These are phyloP conservation scores for Drosophila nr. medialis DNA, from an alignment of 2,888 invertebrate species.

Conservation along the genomic window DNA sequence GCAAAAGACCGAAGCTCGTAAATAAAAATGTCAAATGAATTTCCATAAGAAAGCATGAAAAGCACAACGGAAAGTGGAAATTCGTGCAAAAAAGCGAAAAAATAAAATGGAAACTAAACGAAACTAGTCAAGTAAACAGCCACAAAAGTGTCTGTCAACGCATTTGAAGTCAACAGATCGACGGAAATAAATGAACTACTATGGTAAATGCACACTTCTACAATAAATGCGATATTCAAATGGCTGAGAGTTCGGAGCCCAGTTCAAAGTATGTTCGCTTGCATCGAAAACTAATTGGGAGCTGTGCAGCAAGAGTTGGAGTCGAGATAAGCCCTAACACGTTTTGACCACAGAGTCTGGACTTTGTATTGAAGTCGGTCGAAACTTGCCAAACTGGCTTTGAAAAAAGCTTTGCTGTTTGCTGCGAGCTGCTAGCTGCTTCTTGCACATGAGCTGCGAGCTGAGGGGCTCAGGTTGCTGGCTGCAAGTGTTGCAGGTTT, in stretches of 20 bases:
- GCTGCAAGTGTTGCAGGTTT: constrained; percentile 73
- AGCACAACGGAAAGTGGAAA: constrained; percentile 57
- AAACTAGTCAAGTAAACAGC: constrained; percentile 35
- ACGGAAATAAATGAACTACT: constrained; percentile 56
- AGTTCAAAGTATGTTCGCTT: constrained; percentile 41
- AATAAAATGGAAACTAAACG: constrained; percentile 27
- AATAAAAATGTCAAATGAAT: constrained; percentile 75
- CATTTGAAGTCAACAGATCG: constrained; percentile 38
- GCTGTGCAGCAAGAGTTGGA: constrained; percentile 17
- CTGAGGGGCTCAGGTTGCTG: constrained; percentile 37
- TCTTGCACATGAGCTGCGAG: constrained; percentile 44
- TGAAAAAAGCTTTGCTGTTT: constrained; percentile 37
- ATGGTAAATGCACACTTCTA: neutral
- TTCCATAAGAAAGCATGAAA: constrained; percentile 67
- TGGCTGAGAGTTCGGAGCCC: constrained; percentile 7
- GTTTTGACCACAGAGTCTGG: constrained; percentile 59
- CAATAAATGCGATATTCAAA: constrained; percentile 39
- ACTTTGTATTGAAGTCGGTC: constrained; percentile 54
- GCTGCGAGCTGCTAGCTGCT: constrained; percentile 19
- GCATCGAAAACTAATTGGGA: constrained; percentile 35
- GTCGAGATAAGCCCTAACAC: constrained; percentile 60
- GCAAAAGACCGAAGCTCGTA: constrained; percentile 60
- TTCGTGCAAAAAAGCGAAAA: constrained; percentile 24
- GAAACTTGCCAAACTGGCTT: constrained; percentile 78
- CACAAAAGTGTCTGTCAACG: constrained; percentile 41